Evolutionary conservation across 2,797 vertebrate species (phyloP), one percentile per base, ranked within the genome.

Genomic region (Coilia nasus): DNA sequence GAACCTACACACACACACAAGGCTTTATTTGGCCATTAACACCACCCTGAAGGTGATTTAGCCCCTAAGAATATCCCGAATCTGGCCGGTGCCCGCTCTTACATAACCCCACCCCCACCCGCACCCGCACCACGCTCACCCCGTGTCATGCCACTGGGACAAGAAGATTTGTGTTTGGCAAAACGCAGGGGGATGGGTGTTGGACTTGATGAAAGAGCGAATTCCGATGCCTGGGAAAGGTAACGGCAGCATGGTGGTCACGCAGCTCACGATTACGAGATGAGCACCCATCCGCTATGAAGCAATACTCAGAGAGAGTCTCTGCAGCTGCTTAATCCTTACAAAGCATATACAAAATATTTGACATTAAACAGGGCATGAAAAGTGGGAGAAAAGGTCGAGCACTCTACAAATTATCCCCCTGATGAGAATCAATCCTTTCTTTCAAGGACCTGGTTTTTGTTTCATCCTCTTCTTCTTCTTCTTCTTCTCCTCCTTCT

Each of bases 51-150:
- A 25, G 56, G 19, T 82, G 81, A 9, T 64, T 60, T 44, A 88
- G 87, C 88, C 86, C 89, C 87, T 44, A 87, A 87, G 90, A 90
- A 90, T 87, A 88, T 90, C 86, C 85, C 89, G 35, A 54, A 54
- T 78, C 71, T 7, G 83, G 60, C 11, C 57, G 15, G 75, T 9
- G 31, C 87, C 85, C 47, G 47, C 41, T 14, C 2, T 83, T 85
- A 87, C 86, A 85, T 54, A 88, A 83, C 88, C 23, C 2, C 7
- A 54, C 50, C 50, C 7, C 1, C 50, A 54, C 50, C 2, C 50
- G 7, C 50, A 54, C 14, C 50, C 50, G 9, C 50, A 9, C 50
- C 50, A 3, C 50, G 14, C 50, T 54, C 50, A 54, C 50, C 50
- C 50, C 71, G 41, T 78, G 71, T 44, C 35, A 78, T 78, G 71